Conservation (phyloP, 2,113 vertebrate species). For the Pongo pygmaeus region DNA sequence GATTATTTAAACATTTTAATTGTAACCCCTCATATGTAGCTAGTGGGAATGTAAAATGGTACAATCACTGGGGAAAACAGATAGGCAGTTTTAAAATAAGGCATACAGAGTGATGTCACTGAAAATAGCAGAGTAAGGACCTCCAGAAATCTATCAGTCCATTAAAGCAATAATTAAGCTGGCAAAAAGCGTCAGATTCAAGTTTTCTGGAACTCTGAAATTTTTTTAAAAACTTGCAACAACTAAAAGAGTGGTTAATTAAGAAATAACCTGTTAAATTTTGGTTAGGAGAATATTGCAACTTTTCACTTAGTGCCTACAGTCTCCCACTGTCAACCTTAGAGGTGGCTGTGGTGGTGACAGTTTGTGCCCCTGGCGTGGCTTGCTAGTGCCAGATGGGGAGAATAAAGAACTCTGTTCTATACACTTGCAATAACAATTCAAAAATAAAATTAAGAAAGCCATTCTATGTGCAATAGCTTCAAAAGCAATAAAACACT, state of each 20-base stretch:
- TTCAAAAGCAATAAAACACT: not conserved
- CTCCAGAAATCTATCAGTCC: too few species aligned
- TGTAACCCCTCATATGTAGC: too few species aligned
- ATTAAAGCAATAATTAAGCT: too few species aligned
- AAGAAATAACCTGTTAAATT: not conserved
- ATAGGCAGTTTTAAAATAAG: too few species aligned
- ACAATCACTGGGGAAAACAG: too few species aligned
- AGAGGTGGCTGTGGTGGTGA: not conserved
- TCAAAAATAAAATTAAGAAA: not conserved
- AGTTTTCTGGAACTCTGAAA: not conserved
- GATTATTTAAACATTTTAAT: too few species aligned
- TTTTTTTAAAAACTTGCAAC: not conserved
- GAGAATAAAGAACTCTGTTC: not conserved
- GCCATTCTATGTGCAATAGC: not conserved
- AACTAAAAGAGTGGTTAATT: not conserved
- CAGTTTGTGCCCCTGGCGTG: not conserved
- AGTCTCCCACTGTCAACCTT: not conserved
- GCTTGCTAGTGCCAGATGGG: too few species aligned
- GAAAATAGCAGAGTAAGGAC: too few species aligned
- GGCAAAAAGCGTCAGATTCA: not conserved
- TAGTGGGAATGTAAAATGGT: too few species aligned
- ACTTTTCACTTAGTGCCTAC: not conserved
- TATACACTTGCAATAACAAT: not conserved
- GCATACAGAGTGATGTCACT: too few species aligned
- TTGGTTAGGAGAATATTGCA: not conserved